These are phyloP conservation scores for Paralinhomoeus sp. DNA, from an alignment of 2,888 invertebrate genomes.

Conservation along the genomic window DNA sequence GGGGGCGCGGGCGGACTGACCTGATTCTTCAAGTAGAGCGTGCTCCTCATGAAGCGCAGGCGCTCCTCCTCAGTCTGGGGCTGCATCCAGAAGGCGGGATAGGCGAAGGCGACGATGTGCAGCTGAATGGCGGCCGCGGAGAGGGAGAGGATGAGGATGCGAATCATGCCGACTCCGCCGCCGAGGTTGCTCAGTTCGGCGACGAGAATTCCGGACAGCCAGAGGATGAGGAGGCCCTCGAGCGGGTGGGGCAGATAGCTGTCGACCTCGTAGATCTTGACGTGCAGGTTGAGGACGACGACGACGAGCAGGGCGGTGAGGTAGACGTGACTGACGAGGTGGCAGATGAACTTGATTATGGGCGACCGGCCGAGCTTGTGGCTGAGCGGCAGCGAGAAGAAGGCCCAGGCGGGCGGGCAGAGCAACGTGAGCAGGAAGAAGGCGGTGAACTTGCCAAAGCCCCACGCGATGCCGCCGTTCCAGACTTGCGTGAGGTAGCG, in stretches of 20 bases:
- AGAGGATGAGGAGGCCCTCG: slow-evolving; percentile 78
- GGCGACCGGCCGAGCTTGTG: slow-evolving; percentile 55
- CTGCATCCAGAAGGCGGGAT: neutral
- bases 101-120: slow-evolving; percentile 5
- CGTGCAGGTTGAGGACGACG: slow-evolving; percentile 20
- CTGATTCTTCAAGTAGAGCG: slow-evolving; percentile 2
- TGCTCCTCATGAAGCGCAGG: neutral
- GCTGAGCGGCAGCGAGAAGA: slow-evolving; percentile 19
- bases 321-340: slow-evolving; percentile 91
- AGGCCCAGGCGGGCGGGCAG: slow-evolving; percentile 73
- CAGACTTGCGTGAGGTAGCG: slow-evolving; percentile 55
- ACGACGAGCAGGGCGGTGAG: slow-evolving; percentile 66
- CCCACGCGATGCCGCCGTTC: slow-evolving; percentile 89
- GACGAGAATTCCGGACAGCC: slow-evolving; percentile 75
- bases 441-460: slow-evolving; percentile 73
- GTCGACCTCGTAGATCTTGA: slow-evolving; percentile 14
- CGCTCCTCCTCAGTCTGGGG: slow-evolving; percentile 7
- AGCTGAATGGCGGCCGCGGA: slow-evolving; percentile 63
- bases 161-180: slow-evolving; percentile 67
- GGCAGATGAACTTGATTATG: slow-evolving; percentile 98
- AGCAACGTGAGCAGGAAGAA: slow-evolving; percentile 73
- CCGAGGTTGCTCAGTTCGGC: slow-evolving; percentile 92
- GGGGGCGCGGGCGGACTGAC: no score
- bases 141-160: slow-evolving; percentile 37
- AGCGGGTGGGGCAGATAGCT: slow-evolving; percentile 59